Conservation (phyloP, 2,113 vertebrate species). For the Saccopteryx leptura region DNA sequence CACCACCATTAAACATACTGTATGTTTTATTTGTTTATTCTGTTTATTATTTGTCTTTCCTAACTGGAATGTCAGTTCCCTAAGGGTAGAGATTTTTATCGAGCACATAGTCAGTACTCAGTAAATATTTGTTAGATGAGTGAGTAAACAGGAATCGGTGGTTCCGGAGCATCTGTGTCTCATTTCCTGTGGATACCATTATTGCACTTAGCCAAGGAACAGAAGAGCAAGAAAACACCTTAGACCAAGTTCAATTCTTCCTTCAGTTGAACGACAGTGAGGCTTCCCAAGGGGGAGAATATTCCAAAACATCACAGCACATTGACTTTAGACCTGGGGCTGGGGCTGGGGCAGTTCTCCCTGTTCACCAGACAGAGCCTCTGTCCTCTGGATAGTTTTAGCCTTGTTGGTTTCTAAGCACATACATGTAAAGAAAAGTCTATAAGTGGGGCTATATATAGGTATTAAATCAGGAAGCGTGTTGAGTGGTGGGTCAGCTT, state of each 20-base stretch:
- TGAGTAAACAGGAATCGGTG: neutral
- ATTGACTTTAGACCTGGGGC: neutral
- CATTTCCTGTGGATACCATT: neutral
- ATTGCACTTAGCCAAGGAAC: neutral
- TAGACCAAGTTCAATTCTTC: neutral
- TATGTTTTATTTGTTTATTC: neutral
- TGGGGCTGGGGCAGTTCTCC: too few relatives aligned
- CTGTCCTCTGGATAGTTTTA: constrained; percentile 75
- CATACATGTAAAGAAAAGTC: neutral
- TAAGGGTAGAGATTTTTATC: neutral
- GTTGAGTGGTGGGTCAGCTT: constrained; percentile 70
- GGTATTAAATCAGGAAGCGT: constrained; percentile 83
- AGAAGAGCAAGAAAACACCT: neutral
- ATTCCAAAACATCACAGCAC: neutral
- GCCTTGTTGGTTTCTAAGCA: constrained; percentile 63
- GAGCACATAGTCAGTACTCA: neutral
- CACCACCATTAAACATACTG: neutral
- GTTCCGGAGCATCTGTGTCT: neutral
- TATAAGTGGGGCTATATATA: constrained; percentile 55
- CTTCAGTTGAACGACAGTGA: neutral
- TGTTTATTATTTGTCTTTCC: neutral
- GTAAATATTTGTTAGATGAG: neutral
- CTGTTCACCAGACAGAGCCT: neutral
- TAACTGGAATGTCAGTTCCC: neutral
- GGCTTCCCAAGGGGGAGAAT: neutral